These are phyloP conservation scores for Anableps anableps DNA, from an alignment of 2,797 vertebrate genomes.

Conservation along the genomic window DNA sequence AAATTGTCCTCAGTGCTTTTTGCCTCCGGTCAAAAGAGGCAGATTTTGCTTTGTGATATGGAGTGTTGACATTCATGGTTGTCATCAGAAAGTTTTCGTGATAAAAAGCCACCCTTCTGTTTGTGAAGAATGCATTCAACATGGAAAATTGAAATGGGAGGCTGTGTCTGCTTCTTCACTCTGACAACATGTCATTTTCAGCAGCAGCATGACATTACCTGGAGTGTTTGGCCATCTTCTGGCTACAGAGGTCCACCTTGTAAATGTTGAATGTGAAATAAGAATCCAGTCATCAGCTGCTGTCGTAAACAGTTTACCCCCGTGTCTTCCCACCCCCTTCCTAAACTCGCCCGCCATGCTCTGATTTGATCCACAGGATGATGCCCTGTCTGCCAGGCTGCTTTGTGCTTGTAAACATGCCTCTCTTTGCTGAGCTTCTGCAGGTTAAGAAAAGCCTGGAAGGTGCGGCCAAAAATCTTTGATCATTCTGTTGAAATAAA, in stretches of 20 bases:
- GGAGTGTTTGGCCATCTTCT: constrained; percentile 39
- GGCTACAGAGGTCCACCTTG: constrained; percentile 50
- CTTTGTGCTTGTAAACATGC: constrained; percentile 64
- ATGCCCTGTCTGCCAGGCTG: constrained; percentile 32
- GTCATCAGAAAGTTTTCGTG: constrained; percentile 27
- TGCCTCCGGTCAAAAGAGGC: constrained; percentile 10
- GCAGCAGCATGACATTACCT: constrained; percentile 49
- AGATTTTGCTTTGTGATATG: constrained; percentile 21
- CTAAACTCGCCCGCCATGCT: constrained; percentile 11
- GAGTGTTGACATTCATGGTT: constrained; percentile 37
- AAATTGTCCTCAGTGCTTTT: constrained; percentile 11
- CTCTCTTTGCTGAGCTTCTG: constrained; percentile 36
- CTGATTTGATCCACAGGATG: constrained; percentile 50
- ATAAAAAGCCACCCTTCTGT: constrained; percentile 43
- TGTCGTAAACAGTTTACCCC: constrained; percentile 70
- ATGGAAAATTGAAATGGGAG: constrained; percentile 55
- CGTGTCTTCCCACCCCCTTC: not conserved
- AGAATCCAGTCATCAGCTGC: constrained; percentile 66
- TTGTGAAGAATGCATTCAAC: constrained; percentile 48
- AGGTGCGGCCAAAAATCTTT: constrained; percentile 63
- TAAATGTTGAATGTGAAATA: constrained; percentile 76
- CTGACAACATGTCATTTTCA: constrained; percentile 65
- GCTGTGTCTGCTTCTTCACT: constrained; percentile 37
- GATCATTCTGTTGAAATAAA: constrained; percentile 36
- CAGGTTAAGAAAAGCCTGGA: constrained; percentile 50